phyloP scores from a whole-genome alignment of 2,888 invertebrate species.

The Lasioglossum pauxillum region DNA sequence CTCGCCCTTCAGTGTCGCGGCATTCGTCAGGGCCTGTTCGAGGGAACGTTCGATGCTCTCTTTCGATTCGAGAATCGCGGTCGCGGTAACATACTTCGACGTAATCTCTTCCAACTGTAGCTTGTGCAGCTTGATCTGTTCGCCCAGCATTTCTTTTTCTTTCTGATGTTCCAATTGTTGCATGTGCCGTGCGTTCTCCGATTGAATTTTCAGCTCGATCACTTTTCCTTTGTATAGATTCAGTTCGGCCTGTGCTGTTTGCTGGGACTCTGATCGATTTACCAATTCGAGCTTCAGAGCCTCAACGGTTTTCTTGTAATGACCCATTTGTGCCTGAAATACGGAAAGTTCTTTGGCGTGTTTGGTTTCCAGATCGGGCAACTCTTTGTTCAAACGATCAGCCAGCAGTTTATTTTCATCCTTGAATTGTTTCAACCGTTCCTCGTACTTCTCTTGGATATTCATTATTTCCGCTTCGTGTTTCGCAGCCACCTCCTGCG shows the following conservation, averaged over 20 bases:
- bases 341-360: slow-evolving; percentile 81
- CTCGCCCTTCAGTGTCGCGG: slow-evolving; percentile 75
- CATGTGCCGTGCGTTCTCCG: slow-evolving; percentile 62
- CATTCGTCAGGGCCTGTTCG: slow-evolving; percentile 79
- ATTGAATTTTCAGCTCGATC: slow-evolving; percentile 68
- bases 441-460: slow-evolving; percentile 74
- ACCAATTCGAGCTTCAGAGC: slow-evolving; percentile 78
- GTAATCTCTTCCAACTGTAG: slow-evolving; percentile 80
- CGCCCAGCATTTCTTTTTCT: slow-evolving; percentile 75
- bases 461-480: slow-evolving; percentile 73
- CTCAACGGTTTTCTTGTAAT: slow-evolving; percentile 80
- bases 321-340: slow-evolving; percentile 78
- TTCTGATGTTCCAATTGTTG: slow-evolving; percentile 73
- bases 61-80: slow-evolving; percentile 80
- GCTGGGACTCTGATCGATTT: slow-evolving; percentile 74
- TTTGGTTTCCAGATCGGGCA: slow-evolving; percentile 76
- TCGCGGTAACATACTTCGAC: slow-evolving; percentile 78
- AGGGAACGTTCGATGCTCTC: slow-evolving; percentile 82
- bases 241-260: slow-evolving; percentile 72
- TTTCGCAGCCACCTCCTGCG: slow-evolving; percentile 71
- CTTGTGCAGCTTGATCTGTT: slow-evolving; percentile 79
- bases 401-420: slow-evolving; percentile 73
- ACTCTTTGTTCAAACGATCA: slow-evolving; percentile 75
- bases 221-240: slow-evolving; percentile 69
- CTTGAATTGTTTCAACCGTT: slow-evolving; percentile 72